phyloP scores from a whole-genome alignment of 1,140 invertebrate species.

The Ceratitis capitata region DNA sequence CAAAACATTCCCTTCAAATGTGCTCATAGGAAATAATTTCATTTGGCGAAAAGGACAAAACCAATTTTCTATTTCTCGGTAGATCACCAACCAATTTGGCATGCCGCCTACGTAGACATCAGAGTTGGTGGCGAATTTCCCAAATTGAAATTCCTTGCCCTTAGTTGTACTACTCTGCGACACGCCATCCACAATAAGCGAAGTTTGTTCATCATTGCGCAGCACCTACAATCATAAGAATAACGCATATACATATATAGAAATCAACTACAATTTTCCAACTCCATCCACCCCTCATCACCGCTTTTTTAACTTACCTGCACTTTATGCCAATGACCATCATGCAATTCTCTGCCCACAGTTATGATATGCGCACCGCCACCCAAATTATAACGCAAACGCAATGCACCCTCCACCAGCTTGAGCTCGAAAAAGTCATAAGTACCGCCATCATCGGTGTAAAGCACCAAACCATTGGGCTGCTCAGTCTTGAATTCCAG shows the following conservation, averaged over 20 bases:
- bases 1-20: too few relatives aligned
- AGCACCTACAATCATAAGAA: slow-evolving; percentile 67
- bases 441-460: slow-evolving; percentile 93
- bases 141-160: slow-evolving; percentile 87
- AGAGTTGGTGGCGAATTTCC: slow-evolving; percentile 84
- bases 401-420: slow-evolving; percentile 87
- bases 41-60: slow-evolving; percentile 30
- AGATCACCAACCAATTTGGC: slow-evolving; percentile 75
- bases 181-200: slow-evolving; percentile 81
- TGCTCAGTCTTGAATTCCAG: slow-evolving; percentile 93
- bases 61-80: slow-evolving; percentile 11
- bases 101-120: slow-evolving; percentile 93
- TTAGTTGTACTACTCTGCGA: slow-evolving; percentile 78
- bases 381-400: slow-evolving; percentile 87
- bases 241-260: background rate
- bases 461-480: slow-evolving; percentile 87
- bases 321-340: slow-evolving; percentile 91
- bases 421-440: slow-evolving; percentile 97
- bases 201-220: slow-evolving; percentile 80
- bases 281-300: background rate
- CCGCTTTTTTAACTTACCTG: slow-evolving; percentile 67
- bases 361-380: slow-evolving; percentile 88
- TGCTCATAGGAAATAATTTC: background rate
- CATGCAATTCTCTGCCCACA: slow-evolving; percentile 84
- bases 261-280: background rate